Base-by-base conservation (phyloP, 2,113 vertebrate genomes). In the Tupaia tana region DNA sequence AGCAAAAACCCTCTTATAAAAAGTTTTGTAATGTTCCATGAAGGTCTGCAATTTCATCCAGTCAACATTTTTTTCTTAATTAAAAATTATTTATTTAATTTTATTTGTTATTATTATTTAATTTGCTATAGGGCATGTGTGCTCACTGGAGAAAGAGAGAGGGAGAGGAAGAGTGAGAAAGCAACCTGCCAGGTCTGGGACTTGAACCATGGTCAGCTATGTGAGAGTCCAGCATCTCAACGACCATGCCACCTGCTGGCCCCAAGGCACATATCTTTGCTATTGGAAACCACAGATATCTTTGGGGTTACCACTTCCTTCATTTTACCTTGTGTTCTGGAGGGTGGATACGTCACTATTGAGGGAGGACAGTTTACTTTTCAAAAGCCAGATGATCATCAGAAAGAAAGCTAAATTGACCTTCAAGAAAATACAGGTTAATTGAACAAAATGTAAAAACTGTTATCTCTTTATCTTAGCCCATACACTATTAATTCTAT, bases 331-430 rank as follows among this genome's bases (percentile, higher is more conserved):
- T 19, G 52, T 97, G 58, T 96, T 82, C 91, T 78, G 56, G 12
- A 97, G 22, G 43, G 86, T 96, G 43, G 95, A 96, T 6, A 93
- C 86, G 1, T 95, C 43, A 1, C 27, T 90, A 61, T 63, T 95
- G 74, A 96, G 78, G 9, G 86, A 93, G 31, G 89, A 86, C 22
- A 96, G 73, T 18, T 75, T 97, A 27, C 4, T 78, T 81, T 74
- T 90, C 92, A 96, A 27, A 88, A 93, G 88, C 96, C 92, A 94
- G 59, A 97, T 20, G 8, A 67, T 94, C 69, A 58, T 77, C 82
- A 95, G 58, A 64, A 89, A 86, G 64, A 96, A 78, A 25, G 7
- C 3, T 4, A 97, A 67, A 71, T 95, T 97, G 20, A 92, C 14
- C 96, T 97, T 71, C 22, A n/a, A 43, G 54, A 93, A 75, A 74